Evolutionary conservation across 2,113 vertebrate species (phyloP), one percentile per base, ranked within the genome.

Genomic region (Shinisaurus crocodilurus): DNA sequence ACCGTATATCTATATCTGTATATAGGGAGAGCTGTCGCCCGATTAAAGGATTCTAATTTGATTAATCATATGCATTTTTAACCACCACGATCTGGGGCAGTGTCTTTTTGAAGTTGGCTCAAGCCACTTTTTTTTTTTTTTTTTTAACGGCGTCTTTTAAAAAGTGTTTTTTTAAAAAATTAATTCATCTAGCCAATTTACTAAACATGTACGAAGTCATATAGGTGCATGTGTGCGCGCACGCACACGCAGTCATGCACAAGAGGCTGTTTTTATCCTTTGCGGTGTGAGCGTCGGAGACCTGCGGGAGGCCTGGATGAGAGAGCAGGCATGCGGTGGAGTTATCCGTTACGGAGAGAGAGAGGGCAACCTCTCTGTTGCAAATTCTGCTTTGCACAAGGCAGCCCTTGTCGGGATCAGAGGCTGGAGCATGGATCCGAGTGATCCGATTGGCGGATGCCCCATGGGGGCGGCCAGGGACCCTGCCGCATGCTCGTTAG

Each of bases 401-500:
- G 93, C 92, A 82, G 94, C 90, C 88, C 92, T 63, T 76, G 92
- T 54, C 80, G 92, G 85, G 91, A 93, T 91, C 93, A 90, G 86
- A 86, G 75, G 90, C 72, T 0, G 15, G 88, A 94, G 91, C 5
- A 0, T 0, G 91, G 91, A 37, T 0, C 6, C 3, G 54, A 67
- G 82, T 20, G 74, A 63, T 74, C 93, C 54, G 86, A 87, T 87
- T 82, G 85, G 95, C 95, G 91, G 95, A 77, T 92, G 90, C 94
- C 97, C 94, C 76, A 43, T 83, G 93, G 96, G 95, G 94, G 94
- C 93, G 79, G 93, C 96, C 89, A 87, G 97, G 80, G 97, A 98
- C 97, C 97, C 98, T 95, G 97, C 93, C 97, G 97, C 98, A 96
- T 97, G 97, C 98, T 99, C 97, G 98, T 99, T 99, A 99, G 98